Evolutionary conservation across 1,140 invertebrate genomes (phyloP).

Genomic region (Oncopodura yosiiana): DNA sequence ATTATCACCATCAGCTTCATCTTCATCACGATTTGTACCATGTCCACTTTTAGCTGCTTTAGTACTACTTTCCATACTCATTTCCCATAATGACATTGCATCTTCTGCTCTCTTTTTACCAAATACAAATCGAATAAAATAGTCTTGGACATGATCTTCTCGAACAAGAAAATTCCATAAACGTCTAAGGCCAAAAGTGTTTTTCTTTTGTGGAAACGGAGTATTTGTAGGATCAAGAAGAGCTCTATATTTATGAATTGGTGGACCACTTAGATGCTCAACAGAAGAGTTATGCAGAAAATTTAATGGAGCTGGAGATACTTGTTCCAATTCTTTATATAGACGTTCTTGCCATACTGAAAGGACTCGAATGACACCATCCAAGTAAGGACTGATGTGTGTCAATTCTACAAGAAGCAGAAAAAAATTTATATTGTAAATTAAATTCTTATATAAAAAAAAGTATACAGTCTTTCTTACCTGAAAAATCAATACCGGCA

Average conservation of each 20-base stretch:
- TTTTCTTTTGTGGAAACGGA: conserved; percentile 65
- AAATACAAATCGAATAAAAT: conserved; percentile 93
- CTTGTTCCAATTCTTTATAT: conserved; percentile 61
- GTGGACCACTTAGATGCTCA: conserved; percentile 60
- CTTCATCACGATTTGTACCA: conserved; percentile 28
- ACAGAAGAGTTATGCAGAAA: conserved; percentile 78
- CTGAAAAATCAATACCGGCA: conserved; percentile 81
- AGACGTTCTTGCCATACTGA: conserved; percentile 79
- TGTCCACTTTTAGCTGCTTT: not conserved
- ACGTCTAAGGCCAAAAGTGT: conserved; percentile 44
- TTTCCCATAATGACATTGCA: conserved; percentile 30
- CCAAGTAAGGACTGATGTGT: conserved; percentile 84
- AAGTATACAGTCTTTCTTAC: conserved; percentile 45
- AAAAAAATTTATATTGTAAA: conserved; percentile 1
- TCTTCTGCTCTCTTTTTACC: conserved; percentile 44
- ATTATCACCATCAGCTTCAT: conserved; percentile 40
- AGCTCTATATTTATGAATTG: conserved; percentile 85
- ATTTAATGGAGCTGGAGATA: conserved; percentile 59
- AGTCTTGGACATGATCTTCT: conserved; percentile 84
- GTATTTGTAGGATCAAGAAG: conserved; percentile 88
- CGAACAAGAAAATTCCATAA: conserved; percentile 89
- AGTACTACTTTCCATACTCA: conserved; percentile 32
- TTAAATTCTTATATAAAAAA: not conserved
- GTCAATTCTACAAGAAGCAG: conserved; percentile 62
- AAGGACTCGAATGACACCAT: conserved; percentile 72